Evolutionary conservation across 1,140 invertebrate genomes (phyloP).

Genomic region (Drosophila pseudoananassae): DNA sequence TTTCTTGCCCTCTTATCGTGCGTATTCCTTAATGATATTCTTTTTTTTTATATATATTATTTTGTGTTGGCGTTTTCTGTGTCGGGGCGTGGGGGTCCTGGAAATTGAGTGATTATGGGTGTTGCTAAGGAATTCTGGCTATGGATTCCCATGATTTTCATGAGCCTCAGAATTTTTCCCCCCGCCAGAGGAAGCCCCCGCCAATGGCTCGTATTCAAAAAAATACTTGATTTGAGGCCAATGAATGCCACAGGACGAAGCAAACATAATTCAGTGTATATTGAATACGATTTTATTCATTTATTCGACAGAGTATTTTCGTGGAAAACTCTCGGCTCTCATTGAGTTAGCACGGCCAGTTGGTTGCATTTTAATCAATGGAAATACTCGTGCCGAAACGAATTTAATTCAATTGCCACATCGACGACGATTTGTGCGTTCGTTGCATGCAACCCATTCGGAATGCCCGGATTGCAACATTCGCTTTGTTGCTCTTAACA

Average conservation of each 20-base stretch:
- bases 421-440: slow-evolving; percentile 14
- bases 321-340: not conserved
- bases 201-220: not conserved
- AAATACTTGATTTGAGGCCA: not conserved
- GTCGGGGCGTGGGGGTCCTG: slow-evolving; percentile 1
- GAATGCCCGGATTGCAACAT: slow-evolving; percentile 16
- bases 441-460: not conserved
- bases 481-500: slow-evolving; percentile 30
- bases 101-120: slow-evolving; percentile 50
- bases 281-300: not conserved
- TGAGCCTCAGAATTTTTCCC: not conserved
- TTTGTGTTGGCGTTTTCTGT: slow-evolving; percentile 32
- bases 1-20: not conserved
- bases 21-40: slow-evolving; percentile 40
- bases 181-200: not conserved
- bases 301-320: not conserved
- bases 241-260: not conserved
- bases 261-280: too few relatives aligned
- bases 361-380: slow-evolving; percentile 35
- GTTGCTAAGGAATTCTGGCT: slow-evolving; percentile 21
- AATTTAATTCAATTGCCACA: slow-evolving; percentile 38
- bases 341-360: not conserved
- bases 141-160: not conserved
- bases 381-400: slow-evolving; percentile 1
- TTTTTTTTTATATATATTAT: slow-evolving; percentile 9